phyloP scores from a whole-genome alignment of 2,888 invertebrate genomes.

The Nephrotoma flavescens region DNA sequence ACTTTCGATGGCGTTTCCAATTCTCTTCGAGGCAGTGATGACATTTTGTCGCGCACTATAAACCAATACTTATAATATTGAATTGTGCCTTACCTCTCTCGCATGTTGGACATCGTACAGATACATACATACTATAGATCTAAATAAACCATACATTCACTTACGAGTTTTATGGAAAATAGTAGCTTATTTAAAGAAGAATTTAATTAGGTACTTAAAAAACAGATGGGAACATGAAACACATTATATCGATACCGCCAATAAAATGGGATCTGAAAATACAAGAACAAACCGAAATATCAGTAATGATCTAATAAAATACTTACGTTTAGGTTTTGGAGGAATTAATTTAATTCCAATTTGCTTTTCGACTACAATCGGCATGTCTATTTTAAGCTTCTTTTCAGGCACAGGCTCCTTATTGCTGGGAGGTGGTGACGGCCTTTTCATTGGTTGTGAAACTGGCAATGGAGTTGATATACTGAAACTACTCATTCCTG shows the following conservation, averaged over 20 bases:
- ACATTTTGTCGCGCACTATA: background rate
- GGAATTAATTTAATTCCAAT: slow-evolving; percentile 77
- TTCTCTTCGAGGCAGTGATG: background rate
- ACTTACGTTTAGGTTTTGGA: slow-evolving; percentile 85
- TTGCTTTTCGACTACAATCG: slow-evolving; percentile 46
- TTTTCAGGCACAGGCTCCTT: slow-evolving; percentile 44
- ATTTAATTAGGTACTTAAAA: background rate
- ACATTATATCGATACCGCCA: background rate
- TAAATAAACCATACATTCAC: background rate
- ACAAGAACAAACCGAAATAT: background rate
- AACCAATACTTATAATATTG: background rate
- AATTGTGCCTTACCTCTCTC: background rate
- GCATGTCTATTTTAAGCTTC: slow-evolving; percentile 50
- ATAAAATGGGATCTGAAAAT: background rate
- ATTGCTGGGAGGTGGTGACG: slow-evolving; percentile 23
- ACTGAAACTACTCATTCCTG: slow-evolving; percentile 19
- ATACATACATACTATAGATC: background rate
- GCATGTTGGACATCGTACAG: background rate
- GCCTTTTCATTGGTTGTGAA: slow-evolving; percentile 18
- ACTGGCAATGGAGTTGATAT: slow-evolving; percentile 12
- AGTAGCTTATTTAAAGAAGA: background rate
- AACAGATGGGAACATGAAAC: background rate
- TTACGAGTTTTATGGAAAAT: background rate
- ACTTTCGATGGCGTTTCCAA: background rate
- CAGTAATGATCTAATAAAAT: slow-evolving; percentile 18